A percentile compares a stretch with the other conserved stretches of the same genome.
phyloP scores from a whole-genome alignment of 2,797 vertebrate species.

The Melanogrammus aeglefinus region DNA sequence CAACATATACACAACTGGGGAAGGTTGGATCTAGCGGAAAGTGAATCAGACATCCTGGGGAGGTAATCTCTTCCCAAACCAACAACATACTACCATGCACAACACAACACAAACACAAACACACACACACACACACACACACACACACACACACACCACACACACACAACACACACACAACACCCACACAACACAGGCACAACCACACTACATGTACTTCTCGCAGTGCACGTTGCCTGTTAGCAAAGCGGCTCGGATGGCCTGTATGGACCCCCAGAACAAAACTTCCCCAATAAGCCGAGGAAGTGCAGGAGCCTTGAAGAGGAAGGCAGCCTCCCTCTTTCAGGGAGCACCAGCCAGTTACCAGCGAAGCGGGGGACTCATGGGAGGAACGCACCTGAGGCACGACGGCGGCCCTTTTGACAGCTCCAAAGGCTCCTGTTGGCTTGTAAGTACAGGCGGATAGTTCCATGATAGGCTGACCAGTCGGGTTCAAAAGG shows the following conservation, averaged over 20 bases:
- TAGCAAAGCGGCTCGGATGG: neutral
- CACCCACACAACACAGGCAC: too few relatives aligned
- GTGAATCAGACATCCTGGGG: neutral
- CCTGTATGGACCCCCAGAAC: neutral
- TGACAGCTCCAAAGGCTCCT: neutral
- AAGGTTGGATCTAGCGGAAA: neutral
- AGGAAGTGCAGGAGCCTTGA: neutral
- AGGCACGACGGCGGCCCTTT: neutral
- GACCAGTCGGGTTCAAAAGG: neutral
- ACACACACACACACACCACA: too few relatives aligned
- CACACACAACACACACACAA: too few relatives aligned
- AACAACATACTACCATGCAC: too few relatives aligned
- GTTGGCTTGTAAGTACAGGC: neutral
- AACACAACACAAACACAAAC: too few relatives aligned
- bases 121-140: too few relatives aligned
- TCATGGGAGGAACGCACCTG: neutral
- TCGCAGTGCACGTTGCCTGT: neutral
- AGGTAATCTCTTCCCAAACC: neutral
- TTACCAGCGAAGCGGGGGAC: neutral
- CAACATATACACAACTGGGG: neutral
- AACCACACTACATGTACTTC: neutral
- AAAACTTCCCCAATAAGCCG: constrained; percentile 1
- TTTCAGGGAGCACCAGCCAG: constrained; percentile 1
- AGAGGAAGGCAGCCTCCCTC: neutral
- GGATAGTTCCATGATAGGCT: neutral